Percentiles rank a stretch among this genome's conserved stretches.
Conservation (phyloP, 2,888 invertebrate genomes). For the Serrognathus titanus region DNA sequence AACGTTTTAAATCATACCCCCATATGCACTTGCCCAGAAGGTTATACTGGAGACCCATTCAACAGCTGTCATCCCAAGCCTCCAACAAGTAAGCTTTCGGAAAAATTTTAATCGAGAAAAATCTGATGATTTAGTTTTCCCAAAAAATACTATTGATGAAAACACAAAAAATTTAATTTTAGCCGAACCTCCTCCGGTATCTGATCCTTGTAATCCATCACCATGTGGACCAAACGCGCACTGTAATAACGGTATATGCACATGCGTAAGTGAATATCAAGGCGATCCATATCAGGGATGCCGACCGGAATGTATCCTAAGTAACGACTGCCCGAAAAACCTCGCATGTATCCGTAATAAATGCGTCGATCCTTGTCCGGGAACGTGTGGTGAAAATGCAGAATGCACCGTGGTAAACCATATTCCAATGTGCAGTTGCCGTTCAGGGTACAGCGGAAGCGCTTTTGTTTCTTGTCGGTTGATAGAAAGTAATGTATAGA, state of each 20-base stretch:
- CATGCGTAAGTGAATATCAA: slow-evolving; percentile 66
- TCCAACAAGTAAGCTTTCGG: slow-evolving; percentile 10
- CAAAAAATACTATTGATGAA: neutral
- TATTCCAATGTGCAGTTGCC: slow-evolving; percentile 65
- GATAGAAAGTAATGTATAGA: slow-evolving; percentile 31
- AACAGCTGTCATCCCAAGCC: slow-evolving; percentile 61
- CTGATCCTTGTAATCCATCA: slow-evolving; percentile 70
- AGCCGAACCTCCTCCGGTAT: slow-evolving; percentile 35
- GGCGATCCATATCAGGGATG: slow-evolving; percentile 76
- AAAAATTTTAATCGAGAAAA: neutral
- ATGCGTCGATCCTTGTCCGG: slow-evolving; percentile 71
- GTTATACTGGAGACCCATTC: slow-evolving; percentile 76
- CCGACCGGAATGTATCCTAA: slow-evolving; percentile 75
- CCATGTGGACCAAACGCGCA: slow-evolving; percentile 66
- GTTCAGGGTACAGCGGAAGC: slow-evolving; percentile 63
- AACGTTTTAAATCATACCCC: slow-evolving; percentile 73
- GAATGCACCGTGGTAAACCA: slow-evolving; percentile 59
- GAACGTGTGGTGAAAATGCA: slow-evolving; percentile 62
- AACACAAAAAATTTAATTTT: too few species aligned
- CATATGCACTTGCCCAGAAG: slow-evolving; percentile 68
- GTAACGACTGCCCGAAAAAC: slow-evolving; percentile 66
- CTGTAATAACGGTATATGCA: slow-evolving; percentile 65
- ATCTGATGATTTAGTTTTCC: neutral
- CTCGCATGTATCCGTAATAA: slow-evolving; percentile 71
- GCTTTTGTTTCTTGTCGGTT: slow-evolving; percentile 64